A percentile compares a stretch with the other conserved stretches of the same genome.
Evolutionary conservation across 2,797 vertebrate genomes (phyloP).

Genomic region (Eulemur albifrons): DNA sequence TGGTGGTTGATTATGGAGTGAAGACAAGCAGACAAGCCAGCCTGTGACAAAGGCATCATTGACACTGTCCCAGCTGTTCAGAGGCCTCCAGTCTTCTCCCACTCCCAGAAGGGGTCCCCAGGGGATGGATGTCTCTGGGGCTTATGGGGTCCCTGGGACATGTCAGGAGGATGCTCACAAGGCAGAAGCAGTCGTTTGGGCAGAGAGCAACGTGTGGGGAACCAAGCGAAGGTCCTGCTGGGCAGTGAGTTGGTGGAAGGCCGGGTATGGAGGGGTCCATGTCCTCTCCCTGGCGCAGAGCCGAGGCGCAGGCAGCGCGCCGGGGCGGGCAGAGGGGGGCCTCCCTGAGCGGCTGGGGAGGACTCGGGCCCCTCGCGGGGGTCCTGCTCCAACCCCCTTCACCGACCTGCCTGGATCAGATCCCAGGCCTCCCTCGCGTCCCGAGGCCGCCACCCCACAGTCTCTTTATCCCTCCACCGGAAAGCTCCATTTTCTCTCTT

Average conservation of each 20-base stretch:
- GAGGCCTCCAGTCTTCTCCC: neutral
- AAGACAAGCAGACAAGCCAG: neutral
- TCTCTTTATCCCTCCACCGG: neutral
- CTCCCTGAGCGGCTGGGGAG: neutral
- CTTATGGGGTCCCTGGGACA: neutral
- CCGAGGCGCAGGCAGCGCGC: rapidly evolving
- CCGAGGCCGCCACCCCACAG: neutral
- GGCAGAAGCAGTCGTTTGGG: neutral
- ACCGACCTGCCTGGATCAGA: neutral
- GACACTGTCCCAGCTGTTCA: neutral
- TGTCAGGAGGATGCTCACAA: neutral
- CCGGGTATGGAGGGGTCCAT: neutral
- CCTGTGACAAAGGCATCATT: neutral
- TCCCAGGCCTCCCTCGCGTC: neutral
- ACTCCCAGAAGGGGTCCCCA: neutral
- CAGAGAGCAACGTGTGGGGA: neutral
- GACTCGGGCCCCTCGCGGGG: neutral
- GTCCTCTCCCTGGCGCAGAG: neutral
- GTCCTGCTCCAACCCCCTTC: neutral
- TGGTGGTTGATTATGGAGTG: neutral
- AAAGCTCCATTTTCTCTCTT: constrained; percentile 31
- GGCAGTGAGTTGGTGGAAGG: neutral
- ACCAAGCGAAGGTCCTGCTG: neutral
- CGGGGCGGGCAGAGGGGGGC: neutral
- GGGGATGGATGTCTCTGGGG: neutral